Evolutionary conservation across 1,140 invertebrate genomes (phyloP), one percentile per base, ranked within the genome.

Genomic region (Lepidurus arcticus): DNA sequence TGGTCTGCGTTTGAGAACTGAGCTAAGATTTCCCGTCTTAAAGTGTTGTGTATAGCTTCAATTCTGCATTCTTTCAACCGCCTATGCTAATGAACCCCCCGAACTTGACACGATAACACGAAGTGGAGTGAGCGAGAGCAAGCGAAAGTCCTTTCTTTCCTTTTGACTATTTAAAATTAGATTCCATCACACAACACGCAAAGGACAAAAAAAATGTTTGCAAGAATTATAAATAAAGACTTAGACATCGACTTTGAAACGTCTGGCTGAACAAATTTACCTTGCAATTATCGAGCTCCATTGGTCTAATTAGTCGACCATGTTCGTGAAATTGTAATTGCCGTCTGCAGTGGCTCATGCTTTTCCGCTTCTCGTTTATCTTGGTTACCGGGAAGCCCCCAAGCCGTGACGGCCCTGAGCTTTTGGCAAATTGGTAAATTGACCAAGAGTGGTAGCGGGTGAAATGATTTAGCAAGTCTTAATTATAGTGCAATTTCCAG

Each of bases 151-250:
- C 43, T 42, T 26, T 43, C 10, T 74, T 21, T 34, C n/a, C 26
- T 74, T 34, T 43, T 74, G 16, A 11, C 43, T 34, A 34, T 34
- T 42, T 74, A 34, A 26, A 26, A 16, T 74, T 74, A 34, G 74
- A 74, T 74, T 74, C 74, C 74, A 74, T 74, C 74, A 74, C 21
- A 42, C 74, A 34, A 74, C 74, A 74, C 74, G 16, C 34, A 42
- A 43, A 16, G 74, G 42, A n/a, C 74, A 16, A 44, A 44, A 42
- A 24, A 75, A 26, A 26, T 26, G 26, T 26, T 26, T 26, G 1
- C 1, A 26, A 26, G 1, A 34, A 34, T 34, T 1, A 34, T 1
- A 34, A 34, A 34, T 1, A 34, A 34, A 34, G 1, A 34, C 0
- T 34, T 34, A 3, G 3, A 34, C 4, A 34, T 34, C 34, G 34